Evolutionary conservation across 2,113 vertebrate species (phyloP).

Genomic region (Brienomyrus brachyistius): DNA sequence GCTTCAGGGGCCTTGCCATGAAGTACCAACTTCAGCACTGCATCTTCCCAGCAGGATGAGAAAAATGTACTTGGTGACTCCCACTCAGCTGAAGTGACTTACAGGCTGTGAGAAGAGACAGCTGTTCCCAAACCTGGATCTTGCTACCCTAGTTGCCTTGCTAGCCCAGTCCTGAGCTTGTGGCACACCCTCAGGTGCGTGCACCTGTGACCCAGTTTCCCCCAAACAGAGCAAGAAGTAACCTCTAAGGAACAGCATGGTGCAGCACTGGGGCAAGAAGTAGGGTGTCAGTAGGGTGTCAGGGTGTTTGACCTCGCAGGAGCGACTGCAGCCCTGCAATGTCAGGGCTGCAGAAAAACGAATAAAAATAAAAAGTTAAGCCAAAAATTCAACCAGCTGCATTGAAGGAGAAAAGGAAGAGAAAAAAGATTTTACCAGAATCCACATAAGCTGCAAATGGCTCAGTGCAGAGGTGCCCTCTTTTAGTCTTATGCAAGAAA

Average conservation of each 20-base stretch:
- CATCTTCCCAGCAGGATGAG: background rate
- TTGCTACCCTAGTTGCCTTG: background rate
- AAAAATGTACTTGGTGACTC: background rate
- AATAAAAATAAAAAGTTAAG: background rate
- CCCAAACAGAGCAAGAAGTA: background rate
- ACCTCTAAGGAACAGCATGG: background rate
- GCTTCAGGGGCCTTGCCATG: background rate
- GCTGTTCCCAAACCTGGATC: background rate
- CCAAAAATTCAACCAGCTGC: background rate
- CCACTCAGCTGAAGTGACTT: background rate
- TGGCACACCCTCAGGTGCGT: background rate
- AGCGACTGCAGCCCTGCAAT: background rate
- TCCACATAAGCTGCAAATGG: background rate
- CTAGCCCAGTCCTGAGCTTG: background rate
- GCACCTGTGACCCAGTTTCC: slow-evolving; percentile 10
- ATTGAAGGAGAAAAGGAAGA: background rate
- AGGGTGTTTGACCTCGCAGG: background rate
- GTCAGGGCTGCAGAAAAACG: background rate
- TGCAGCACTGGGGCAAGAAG: background rate
- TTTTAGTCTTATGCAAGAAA: background rate
- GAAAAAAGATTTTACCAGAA: background rate
- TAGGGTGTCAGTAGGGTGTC: background rate
- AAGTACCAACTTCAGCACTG: background rate
- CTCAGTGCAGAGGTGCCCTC: background rate
- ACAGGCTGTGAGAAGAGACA: background rate